phyloP scores from a whole-genome alignment of 2,888 invertebrate genomes.

The Formica aserva region DNA sequence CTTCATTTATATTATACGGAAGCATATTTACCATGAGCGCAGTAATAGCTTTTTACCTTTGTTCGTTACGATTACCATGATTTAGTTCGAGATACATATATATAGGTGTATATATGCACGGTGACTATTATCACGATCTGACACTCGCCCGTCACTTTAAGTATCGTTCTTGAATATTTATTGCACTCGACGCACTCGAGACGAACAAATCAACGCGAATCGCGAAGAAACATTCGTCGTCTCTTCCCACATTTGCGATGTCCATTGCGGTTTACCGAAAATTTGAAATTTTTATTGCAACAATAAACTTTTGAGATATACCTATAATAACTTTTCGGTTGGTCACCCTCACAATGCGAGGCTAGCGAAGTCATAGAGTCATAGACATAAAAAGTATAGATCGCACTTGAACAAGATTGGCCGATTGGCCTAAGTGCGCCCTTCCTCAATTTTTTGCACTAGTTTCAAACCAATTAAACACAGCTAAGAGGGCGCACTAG shows the following conservation, averaged over 20 bases:
- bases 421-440: background rate
- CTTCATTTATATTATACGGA: background rate
- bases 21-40: background rate
- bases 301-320: background rate
- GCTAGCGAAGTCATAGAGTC: too few species aligned
- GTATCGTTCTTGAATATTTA: background rate
- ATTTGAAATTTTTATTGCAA: background rate
- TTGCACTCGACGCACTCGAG: background rate
- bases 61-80: background rate
- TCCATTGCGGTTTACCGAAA: background rate
- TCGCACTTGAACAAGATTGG: too few species aligned
- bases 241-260: background rate
- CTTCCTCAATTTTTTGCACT: background rate
- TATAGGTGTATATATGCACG: too few species aligned
- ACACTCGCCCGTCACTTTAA: background rate
- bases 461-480: too few species aligned
- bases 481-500: background rate
- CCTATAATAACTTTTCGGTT: background rate
- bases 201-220: background rate
- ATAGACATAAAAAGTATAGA: too few species aligned
- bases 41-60: background rate
- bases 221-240: background rate
- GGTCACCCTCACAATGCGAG: background rate
- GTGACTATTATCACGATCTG: background rate
- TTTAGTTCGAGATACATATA: background rate